Evolutionary conservation across 2,113 vertebrate genomes (phyloP).

Genomic region (Alouatta palliata): DNA sequence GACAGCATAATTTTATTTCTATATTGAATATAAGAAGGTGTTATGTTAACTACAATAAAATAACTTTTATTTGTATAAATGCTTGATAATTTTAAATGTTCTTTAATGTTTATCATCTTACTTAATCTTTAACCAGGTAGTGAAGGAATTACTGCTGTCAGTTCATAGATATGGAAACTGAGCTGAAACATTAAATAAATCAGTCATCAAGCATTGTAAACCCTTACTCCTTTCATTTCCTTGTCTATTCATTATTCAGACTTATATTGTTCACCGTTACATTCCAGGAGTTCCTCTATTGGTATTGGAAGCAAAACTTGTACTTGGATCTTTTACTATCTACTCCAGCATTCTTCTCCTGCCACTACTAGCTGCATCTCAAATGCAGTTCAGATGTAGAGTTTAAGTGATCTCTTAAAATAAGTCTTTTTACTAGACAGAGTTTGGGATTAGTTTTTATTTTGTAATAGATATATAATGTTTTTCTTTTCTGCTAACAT

Average conservation of each 20-base stretch:
- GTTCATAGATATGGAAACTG: not conserved
- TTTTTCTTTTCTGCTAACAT: not conserved
- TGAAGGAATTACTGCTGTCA: not conserved
- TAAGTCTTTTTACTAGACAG: not conserved
- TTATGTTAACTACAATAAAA: not conserved
- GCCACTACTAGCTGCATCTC: not conserved
- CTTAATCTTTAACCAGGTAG: slow-evolving; percentile 13
- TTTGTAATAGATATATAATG: not conserved
- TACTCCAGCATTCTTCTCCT: not conserved
- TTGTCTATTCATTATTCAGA: not conserved
- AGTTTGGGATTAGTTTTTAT: not conserved
- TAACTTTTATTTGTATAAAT: not conserved
- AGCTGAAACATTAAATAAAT: slow-evolving; percentile 27
- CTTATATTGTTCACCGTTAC: not conserved
- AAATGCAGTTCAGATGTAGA: not conserved
- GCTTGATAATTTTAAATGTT: not conserved
- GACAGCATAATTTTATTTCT: slow-evolving; percentile 38
- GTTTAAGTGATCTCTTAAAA: not conserved
- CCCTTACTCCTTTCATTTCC: not conserved
- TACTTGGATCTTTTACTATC: not conserved
- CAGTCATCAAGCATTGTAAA: not conserved
- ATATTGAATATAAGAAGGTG: not conserved
- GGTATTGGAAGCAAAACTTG: not conserved
- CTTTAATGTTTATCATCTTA: slow-evolving; percentile 40
- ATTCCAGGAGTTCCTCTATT: not conserved